Evolutionary conservation across 1,140 invertebrate genomes (phyloP).

Genomic region (Ruditapes philippinarum): DNA sequence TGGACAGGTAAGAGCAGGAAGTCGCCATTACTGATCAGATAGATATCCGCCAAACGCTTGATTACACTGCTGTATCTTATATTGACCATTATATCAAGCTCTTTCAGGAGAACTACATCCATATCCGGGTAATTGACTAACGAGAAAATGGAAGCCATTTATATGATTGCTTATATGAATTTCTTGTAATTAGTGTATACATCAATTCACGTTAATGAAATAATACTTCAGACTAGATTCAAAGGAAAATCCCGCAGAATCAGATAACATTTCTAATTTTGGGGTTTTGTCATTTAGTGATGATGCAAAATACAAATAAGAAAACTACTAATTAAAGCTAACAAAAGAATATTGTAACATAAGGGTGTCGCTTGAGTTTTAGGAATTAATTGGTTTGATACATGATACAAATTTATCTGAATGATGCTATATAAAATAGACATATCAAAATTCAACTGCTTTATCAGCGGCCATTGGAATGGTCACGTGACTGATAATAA

Average conservation of each 20-base stretch:
- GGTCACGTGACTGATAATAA: slow-evolving; percentile 48
- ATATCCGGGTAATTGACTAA: background rate
- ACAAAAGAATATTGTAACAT: background rate
- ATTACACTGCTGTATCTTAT: background rate
- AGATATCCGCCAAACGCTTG: slow-evolving; percentile 11
- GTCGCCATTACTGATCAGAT: slow-evolving; percentile 24
- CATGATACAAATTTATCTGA: slow-evolving; percentile 7
- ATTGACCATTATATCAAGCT: background rate
- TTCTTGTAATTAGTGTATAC: no score
- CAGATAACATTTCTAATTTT: no score
- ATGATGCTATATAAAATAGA: slow-evolving; percentile 16
- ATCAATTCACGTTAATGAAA: no score
- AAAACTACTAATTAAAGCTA: background rate
- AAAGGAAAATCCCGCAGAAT: no score
- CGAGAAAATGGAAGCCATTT: background rate
- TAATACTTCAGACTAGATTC: no score
- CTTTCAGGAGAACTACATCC: background rate
- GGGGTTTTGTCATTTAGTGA: no score
- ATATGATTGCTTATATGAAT: no score
- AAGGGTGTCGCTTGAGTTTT: background rate
- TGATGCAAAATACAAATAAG: no score
- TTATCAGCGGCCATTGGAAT: background rate
- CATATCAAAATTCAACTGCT: background rate
- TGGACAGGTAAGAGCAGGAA: slow-evolving; percentile 23
- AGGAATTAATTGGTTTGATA: slow-evolving; percentile 6